A percentile compares a stretch with the other conserved stretches of the same genome.
phyloP scores from a whole-genome alignment of 2,888 invertebrate species.

The Hemistola chrysoprasaria region DNA sequence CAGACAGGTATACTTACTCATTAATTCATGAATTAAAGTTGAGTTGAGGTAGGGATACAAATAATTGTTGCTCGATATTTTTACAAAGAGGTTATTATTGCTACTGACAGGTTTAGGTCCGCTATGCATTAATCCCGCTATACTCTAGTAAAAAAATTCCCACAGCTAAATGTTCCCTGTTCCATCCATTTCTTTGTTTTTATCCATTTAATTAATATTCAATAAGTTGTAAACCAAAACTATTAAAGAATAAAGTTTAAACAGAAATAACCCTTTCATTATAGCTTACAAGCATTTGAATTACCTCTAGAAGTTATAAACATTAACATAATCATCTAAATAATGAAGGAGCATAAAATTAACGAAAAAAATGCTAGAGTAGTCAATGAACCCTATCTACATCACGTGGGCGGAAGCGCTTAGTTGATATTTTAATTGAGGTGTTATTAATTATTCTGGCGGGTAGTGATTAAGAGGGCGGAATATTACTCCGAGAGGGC shows the following conservation, averaged over 20 bases:
- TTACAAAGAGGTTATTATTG: too few species aligned
- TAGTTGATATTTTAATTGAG: conserved; percentile 76
- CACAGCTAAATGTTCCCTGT: too few species aligned
- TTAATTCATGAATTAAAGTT: too few species aligned
- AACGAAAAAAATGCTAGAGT: conserved; percentile 22
- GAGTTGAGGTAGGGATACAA: too few species aligned
- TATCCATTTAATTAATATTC: too few species aligned
- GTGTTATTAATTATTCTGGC: conserved; percentile 73
- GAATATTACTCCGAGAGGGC: conserved; percentile 60
- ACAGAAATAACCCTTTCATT: conserved; percentile 1
- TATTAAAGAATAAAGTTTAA: neutral
- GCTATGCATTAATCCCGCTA: too few species aligned
- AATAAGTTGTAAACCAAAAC: neutral
- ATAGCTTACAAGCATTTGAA: conserved; percentile 1
- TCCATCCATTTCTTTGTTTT: too few species aligned
- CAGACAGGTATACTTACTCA: too few species aligned
- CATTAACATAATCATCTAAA: conserved; percentile 14
- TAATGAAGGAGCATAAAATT: conserved; percentile 17
- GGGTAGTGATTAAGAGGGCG: conserved; percentile 73
- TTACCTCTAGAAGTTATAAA: conserved; percentile 7
- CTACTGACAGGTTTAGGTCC: too few species aligned
- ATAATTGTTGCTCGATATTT: too few species aligned
- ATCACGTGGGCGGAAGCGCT: conserved; percentile 62
- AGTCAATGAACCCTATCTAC: conserved; percentile 40
- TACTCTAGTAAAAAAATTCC: too few species aligned